Percentiles rank a stretch among this genome's conserved stretches.
Evolutionary conservation across 2,113 vertebrate species (phyloP).

Genomic region (Potamarius usumacintae): DNA sequence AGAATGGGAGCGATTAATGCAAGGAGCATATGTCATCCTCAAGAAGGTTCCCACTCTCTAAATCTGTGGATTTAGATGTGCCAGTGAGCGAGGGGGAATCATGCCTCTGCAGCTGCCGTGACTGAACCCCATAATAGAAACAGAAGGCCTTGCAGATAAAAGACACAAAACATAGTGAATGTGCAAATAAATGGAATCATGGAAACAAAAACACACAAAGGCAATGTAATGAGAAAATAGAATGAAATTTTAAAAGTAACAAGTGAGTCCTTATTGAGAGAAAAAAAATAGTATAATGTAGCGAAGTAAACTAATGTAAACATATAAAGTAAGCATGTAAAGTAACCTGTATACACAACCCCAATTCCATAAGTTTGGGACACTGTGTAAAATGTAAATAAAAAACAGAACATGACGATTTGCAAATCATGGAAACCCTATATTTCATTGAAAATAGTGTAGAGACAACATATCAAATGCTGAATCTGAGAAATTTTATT

Average conservation of each 20-base stretch:
- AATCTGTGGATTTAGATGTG: conserved; percentile 89
- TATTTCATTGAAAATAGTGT: too few relatives aligned
- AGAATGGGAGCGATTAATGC: conserved; percentile 64
- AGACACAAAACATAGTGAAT: conserved; percentile 63
- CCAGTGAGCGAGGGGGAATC: conserved; percentile 86
- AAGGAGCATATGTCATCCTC: conserved; percentile 78
- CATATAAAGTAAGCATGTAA: neutral
- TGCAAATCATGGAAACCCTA: too few relatives aligned
- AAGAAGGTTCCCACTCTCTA: conserved; percentile 92
- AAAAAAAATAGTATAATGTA: neutral
- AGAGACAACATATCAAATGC: too few relatives aligned
- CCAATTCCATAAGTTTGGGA: too few relatives aligned
- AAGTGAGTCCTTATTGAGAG: neutral
- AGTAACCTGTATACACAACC: neutral
- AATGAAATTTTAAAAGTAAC: neutral
- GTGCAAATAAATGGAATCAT: conserved; percentile 54
- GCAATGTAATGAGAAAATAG: neutral
- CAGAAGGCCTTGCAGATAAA: conserved; percentile 87
- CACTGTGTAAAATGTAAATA: too few relatives aligned
- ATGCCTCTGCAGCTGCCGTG: conserved; percentile 82
- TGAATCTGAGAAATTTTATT: too few relatives aligned
- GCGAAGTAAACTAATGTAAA: neutral
- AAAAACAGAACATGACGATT: too few relatives aligned
- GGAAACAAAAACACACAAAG: conserved; percentile 26
- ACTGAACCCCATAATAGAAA: conserved; percentile 89